Evolutionary conservation across 1,140 invertebrate genomes (phyloP).

Genomic region (Hesperophylax magnus): DNA sequence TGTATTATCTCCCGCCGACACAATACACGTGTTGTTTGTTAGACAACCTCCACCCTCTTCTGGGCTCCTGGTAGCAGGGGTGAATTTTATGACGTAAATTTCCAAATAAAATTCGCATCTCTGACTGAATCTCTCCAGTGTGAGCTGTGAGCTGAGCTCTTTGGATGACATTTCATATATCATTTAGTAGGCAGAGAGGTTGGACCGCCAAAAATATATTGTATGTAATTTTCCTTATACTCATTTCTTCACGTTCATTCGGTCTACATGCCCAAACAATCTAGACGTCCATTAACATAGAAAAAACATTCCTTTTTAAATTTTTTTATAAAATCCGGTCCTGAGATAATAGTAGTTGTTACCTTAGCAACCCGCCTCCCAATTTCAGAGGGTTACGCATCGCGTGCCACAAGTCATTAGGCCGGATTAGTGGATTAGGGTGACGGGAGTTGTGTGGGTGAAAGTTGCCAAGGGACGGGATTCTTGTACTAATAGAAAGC

Average conservation of each 20-base stretch:
- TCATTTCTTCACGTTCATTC: too few relatives aligned
- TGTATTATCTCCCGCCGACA: conserved; percentile 38
- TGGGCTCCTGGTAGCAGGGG: conserved; percentile 22
- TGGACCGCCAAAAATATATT: too few relatives aligned
- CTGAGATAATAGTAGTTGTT: conserved; percentile 20
- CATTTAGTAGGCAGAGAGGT: too few relatives aligned
- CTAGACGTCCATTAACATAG: too few relatives aligned
- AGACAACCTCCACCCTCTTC: conserved; percentile 11
- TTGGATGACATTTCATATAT: too few relatives aligned
- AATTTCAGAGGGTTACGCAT: conserved; percentile 21
- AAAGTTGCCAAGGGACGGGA: not conserved
- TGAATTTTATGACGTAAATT: not conserved
- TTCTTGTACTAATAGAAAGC: not conserved
- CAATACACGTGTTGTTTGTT: conserved; percentile 45
- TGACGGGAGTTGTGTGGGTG: conserved; percentile 29
- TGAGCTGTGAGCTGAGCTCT: too few relatives aligned
- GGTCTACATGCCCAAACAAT: too few relatives aligned
- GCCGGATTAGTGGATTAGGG: conserved; percentile 56
- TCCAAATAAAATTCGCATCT: too few relatives aligned
- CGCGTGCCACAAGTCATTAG: conserved; percentile 58
- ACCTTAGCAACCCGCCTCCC: conserved; percentile 36
- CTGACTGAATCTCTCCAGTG: too few relatives aligned
- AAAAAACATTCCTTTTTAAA: too few relatives aligned
- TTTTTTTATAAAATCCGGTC: not conserved
- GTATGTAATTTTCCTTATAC: too few relatives aligned